Percentiles rank a stretch among this genome's conserved stretches.
Conservation (phyloP, 1,140 invertebrate species). For the Drosophila bipectinata region DNA sequence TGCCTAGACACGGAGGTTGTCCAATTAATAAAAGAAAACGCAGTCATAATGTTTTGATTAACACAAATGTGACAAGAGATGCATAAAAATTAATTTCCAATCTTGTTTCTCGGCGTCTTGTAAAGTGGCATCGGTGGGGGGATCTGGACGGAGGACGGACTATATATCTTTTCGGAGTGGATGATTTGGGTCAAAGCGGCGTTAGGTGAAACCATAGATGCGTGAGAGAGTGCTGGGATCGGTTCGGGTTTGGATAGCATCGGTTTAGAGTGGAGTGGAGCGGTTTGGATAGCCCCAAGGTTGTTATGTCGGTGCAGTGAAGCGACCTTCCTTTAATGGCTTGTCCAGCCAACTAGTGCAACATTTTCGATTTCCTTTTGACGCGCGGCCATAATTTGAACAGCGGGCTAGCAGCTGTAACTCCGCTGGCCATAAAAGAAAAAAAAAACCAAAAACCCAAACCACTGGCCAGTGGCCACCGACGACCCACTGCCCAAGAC, state of each 20-base stretch:
- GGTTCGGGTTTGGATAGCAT: neutral
- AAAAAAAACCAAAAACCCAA: neutral
- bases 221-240: slow-evolving; percentile 60
- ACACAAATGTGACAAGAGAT: slow-evolving; percentile 79
- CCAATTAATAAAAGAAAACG: slow-evolving; percentile 79
- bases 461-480: neutral
- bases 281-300: slow-evolving; percentile 57
- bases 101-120: slow-evolving; percentile 44
- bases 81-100: slow-evolving; percentile 78
- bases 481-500: slow-evolving; percentile 54
- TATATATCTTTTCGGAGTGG: slow-evolving; percentile 34
- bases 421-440: slow-evolving; percentile 26
- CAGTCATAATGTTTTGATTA: slow-evolving; percentile 82
- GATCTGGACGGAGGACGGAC: slow-evolving; percentile 14
- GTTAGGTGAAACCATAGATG: slow-evolving; percentile 68
- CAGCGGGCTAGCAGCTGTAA: slow-evolving; percentile 47
- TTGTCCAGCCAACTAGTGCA: slow-evolving; percentile 63
- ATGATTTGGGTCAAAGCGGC: slow-evolving; percentile 64
- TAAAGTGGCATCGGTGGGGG: neutral
- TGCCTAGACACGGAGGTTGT: slow-evolving; percentile 40
- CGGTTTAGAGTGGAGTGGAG: slow-evolving; percentile 20
- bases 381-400: slow-evolving; percentile 63
- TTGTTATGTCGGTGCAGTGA: slow-evolving; percentile 50
- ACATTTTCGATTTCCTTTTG: slow-evolving; percentile 73
- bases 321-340: slow-evolving; percentile 77